Evolutionary conservation across 2,113 vertebrate species (phyloP).

Genomic region (Ranitomeya imitator): DNA sequence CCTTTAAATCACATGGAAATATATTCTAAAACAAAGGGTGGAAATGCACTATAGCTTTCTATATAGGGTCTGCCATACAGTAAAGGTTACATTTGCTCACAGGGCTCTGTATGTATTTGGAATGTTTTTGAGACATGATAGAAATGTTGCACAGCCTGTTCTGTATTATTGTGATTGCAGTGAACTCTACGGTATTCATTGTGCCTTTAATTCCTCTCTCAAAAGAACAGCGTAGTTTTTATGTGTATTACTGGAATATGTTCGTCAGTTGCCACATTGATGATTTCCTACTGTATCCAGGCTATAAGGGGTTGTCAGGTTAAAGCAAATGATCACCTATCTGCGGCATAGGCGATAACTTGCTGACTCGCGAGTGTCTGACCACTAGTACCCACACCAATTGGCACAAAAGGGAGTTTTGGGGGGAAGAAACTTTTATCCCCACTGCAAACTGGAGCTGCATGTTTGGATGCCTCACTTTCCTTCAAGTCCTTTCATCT

Average conservation of each 20-base stretch:
- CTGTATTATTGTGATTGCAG: constrained; percentile 33
- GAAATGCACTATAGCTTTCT: neutral
- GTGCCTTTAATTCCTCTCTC: constrained; percentile 43
- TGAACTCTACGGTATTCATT: constrained; percentile 50
- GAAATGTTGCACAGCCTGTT: constrained; percentile 55
- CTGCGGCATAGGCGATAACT: no score
- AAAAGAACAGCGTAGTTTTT: neutral
- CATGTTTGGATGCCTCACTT: no score
- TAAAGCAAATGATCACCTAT: no score
- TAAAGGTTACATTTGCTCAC: constrained; percentile 1
- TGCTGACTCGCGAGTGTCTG: no score
- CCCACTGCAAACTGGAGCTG: no score
- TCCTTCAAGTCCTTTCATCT: no score
- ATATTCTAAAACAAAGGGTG: neutral
- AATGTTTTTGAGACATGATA: constrained; percentile 40
- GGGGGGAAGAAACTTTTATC: no score
- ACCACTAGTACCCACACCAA: no score
- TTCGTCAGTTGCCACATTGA: neutral
- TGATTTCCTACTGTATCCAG: neutral
- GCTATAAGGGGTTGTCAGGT: neutral
- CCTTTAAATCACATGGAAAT: no score
- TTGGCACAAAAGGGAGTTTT: no score
- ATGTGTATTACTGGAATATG: neutral
- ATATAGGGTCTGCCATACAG: neutral
- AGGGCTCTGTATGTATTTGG: neutral